Conservation (phyloP, 1,140 invertebrate species). For the Homarus americanus region DNA sequence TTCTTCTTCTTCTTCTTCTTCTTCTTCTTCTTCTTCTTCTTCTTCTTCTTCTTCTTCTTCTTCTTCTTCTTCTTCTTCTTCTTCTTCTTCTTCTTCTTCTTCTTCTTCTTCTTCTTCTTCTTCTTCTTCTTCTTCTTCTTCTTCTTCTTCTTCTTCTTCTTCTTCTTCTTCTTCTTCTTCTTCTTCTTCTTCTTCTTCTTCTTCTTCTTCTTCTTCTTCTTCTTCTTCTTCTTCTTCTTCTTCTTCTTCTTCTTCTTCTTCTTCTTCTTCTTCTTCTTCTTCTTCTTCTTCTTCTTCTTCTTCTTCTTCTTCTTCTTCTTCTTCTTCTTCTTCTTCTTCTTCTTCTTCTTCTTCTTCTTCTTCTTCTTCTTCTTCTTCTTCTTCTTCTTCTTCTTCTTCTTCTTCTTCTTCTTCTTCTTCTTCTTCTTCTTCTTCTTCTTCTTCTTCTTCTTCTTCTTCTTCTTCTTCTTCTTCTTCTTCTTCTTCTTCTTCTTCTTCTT, state of each 20-base stretch:
- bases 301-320: not conserved
- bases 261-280: not conserved
- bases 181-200: not conserved
- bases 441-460: not conserved
- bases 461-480: not conserved
- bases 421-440: not conserved
- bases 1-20: not conserved
- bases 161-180: not conserved
- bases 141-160: not conserved
- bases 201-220: not conserved
- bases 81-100: not conserved
- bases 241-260: not conserved
- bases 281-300: not conserved
- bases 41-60: not conserved
- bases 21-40: not conserved
- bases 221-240: not conserved
- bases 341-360: not conserved
- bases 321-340: not conserved
- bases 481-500: not conserved
- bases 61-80: not conserved
- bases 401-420: not conserved
- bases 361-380: not conserved
- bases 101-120: not conserved
- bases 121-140: not conserved
- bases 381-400: not conserved